A percentile compares a stretch with the other conserved stretches of the same genome.
These are phyloP conservation scores for Hypselothyrea guttata DNA, from an alignment of 2,888 invertebrate species.

Conservation along the genomic window DNA sequence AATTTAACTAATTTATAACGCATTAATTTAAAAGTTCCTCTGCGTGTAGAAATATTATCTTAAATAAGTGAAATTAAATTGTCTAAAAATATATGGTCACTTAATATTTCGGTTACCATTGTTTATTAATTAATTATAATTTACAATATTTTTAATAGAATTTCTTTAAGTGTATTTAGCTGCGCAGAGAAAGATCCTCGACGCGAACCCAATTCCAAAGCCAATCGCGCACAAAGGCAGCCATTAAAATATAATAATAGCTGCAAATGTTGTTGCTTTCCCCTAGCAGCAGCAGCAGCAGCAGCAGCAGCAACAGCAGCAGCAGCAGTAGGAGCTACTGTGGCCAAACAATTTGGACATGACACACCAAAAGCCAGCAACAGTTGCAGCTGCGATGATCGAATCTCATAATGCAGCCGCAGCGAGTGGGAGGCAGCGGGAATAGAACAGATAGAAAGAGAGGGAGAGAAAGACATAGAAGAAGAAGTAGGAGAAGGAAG, in stretches of 20 bases:
- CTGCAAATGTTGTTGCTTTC: conserved; percentile 42
- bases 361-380: conserved; percentile 50
- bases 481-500: neutral
- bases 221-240: conserved; percentile 64
- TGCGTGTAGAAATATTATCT: too few species aligned
- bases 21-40: too few species aligned
- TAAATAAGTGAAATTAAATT: too few species aligned
- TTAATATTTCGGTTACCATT: too few species aligned
- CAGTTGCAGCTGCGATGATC: conserved; percentile 56
- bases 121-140: too few species aligned
- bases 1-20: too few species aligned
- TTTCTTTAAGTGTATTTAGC: too few species aligned
- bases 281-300: conserved; percentile 6
- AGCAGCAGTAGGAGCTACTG: conserved; percentile 41
- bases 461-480: neutral
- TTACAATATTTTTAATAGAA: too few species aligned
- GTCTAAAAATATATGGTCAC: too few species aligned
- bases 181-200: neutral
- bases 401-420: conserved; percentile 72
- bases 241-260: conserved; percentile 78
- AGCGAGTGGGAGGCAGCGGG: conserved; percentile 7
- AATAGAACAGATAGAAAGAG: neutral
- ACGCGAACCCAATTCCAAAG: conserved; percentile 39
- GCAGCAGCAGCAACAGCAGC: conserved; percentile 8
- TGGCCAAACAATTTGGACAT: conserved; percentile 73